Evolutionary conservation across 2,888 invertebrate species (phyloP).

Genomic region (Eueremaeus valkanovi): DNA sequence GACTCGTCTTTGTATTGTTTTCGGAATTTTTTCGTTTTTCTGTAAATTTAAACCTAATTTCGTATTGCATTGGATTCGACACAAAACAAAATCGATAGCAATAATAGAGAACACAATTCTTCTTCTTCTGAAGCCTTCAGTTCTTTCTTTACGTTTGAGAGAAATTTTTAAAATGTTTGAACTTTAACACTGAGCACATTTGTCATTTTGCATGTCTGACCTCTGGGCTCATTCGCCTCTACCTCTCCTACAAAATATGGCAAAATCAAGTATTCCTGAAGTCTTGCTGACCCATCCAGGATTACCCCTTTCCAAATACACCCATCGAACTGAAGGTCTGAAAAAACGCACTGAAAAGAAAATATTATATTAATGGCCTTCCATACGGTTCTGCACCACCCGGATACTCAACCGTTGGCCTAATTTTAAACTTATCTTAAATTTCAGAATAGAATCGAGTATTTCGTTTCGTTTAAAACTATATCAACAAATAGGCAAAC

Average conservation of each 20-base stretch:
- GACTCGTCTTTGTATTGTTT: neutral
- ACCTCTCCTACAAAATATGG: too few relatives aligned
- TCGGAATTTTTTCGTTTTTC: neutral
- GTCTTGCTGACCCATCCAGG: too few relatives aligned
- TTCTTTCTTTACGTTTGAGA: neutral
- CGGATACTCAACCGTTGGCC: neutral
- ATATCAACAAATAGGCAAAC: too few relatives aligned
- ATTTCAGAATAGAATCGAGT: too few relatives aligned
- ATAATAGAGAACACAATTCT: neutral
- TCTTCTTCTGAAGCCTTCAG: neutral
- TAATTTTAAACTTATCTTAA: too few relatives aligned
- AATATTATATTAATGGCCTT: neutral
- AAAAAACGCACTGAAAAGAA: too few relatives aligned
- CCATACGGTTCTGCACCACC: neutral
- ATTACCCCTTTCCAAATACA: neutral
- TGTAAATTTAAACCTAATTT: neutral
- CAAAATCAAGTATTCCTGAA: too few relatives aligned
- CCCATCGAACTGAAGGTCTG: too few relatives aligned
- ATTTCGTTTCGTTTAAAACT: too few relatives aligned
- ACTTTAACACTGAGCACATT: constrained; percentile 17
- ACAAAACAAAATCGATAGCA: neutral
- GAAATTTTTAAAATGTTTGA: constrained; percentile 10
- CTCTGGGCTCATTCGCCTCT: neutral
- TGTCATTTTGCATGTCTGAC: constrained; percentile 3
- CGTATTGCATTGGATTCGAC: neutral